Evolutionary conservation across 2,888 invertebrate species (phyloP).

Genomic region (Anarsia innoxiella): DNA sequence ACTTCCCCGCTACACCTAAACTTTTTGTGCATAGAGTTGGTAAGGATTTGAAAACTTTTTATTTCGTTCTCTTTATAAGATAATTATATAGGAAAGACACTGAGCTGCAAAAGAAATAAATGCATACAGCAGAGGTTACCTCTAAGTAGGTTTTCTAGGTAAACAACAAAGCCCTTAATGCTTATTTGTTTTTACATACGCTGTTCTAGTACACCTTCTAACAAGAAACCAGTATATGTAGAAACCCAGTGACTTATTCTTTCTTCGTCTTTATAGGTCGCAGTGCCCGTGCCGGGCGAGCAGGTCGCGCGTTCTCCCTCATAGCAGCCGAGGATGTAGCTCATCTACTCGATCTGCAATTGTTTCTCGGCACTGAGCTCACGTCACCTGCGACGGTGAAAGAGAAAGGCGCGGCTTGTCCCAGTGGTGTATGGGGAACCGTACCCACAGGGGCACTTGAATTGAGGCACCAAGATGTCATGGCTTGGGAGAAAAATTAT

Average conservation of each 20-base stretch:
- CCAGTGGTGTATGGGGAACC: conserved; percentile 82
- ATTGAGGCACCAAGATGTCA: conserved; percentile 85
- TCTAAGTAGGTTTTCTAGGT: too few relatives aligned
- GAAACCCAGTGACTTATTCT: too few relatives aligned
- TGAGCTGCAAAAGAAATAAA: too few relatives aligned
- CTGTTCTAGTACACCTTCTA: too few relatives aligned
- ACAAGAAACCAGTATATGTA: too few relatives aligned
- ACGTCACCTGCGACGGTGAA: conserved; percentile 38
- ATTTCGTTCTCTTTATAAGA: too few relatives aligned
- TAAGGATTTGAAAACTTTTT: too few relatives aligned
- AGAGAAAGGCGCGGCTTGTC: conserved; percentile 46
- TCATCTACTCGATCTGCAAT: conserved; percentile 93
- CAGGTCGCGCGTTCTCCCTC: conserved; percentile 93
- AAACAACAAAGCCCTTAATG: too few relatives aligned
- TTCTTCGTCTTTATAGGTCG: too few relatives aligned
- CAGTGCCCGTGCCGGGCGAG: conserved; percentile 95
- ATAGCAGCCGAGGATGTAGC: conserved; percentile 93
- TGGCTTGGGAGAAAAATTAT: conserved; percentile 81
- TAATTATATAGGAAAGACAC: too few relatives aligned
- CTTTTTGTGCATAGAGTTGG: conserved; percentile 99
- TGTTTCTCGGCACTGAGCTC: conserved; percentile 90
- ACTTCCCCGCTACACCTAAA: conserved; percentile 98
- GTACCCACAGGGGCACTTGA: conserved; percentile 89
- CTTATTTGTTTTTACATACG: too few relatives aligned
- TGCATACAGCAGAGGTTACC: too few relatives aligned